These are phyloP conservation scores for Hyperoplus lanceolatus DNA, from an alignment of 2,797 vertebrate species.

Conservation along the genomic window DNA sequence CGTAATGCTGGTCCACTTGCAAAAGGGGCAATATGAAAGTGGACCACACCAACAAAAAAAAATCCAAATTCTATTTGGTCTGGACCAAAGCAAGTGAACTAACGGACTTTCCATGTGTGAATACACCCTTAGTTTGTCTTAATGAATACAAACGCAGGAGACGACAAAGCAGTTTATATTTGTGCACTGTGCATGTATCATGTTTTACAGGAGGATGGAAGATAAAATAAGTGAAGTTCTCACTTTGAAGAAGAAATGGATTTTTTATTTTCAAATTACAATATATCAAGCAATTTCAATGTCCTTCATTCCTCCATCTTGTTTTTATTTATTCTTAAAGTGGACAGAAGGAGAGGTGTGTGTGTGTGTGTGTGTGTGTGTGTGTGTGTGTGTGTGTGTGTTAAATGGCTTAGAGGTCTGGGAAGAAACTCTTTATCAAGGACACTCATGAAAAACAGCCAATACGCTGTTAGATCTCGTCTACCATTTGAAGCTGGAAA, in stretches of 20 bases:
- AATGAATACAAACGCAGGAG: slow-evolving; percentile 20
- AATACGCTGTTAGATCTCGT: background rate
- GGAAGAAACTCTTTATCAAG: slow-evolving; percentile 56
- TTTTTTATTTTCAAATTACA: slow-evolving; percentile 20
- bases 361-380: slow-evolving; percentile 33
- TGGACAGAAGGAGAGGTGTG: slow-evolving; percentile 20
- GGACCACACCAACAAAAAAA: too few relatives aligned
- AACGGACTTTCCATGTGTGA: too few relatives aligned
- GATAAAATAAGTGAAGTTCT: background rate
- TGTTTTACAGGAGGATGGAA: slow-evolving; percentile 6
- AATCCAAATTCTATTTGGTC: too few relatives aligned
- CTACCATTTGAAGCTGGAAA: slow-evolving; percentile 2
- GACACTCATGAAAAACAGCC: slow-evolving; percentile 43
- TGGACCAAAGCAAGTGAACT: too few relatives aligned
- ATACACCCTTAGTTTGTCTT: slow-evolving; percentile 30
- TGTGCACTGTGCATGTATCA: background rate
- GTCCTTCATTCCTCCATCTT: slow-evolving; percentile 63
- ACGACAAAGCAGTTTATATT: slow-evolving; percentile 9
- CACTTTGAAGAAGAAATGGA: background rate
- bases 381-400: slow-evolving; percentile 29
- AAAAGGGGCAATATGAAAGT: too few relatives aligned
- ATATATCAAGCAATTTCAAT: slow-evolving; percentile 44
- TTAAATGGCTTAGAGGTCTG: slow-evolving; percentile 38
- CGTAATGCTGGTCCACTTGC: too few relatives aligned
- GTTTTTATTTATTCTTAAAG: slow-evolving; percentile 46